Base-by-base conservation (phyloP, 2,113 vertebrate genomes). In the Catagonus wagneri region DNA sequence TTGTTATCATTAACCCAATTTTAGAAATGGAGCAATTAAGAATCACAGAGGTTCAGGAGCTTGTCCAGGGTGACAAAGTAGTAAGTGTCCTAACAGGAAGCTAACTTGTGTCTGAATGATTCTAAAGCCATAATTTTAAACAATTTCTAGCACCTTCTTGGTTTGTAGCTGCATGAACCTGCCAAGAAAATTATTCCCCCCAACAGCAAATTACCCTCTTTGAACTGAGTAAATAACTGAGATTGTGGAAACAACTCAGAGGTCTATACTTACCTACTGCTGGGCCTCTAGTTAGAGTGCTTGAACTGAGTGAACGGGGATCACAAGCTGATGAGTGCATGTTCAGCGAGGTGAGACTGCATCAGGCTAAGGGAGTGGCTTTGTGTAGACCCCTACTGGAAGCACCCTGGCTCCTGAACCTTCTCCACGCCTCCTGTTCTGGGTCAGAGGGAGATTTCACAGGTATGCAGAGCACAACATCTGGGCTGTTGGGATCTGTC, bases 141-240 rank as follows among this genome's bases (percentile, higher is more conserved):
- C 27, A 66, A 13, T 68, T 19, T 58, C 50, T 52, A 66, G 32
- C 34, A 92, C 14, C n/a, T 80, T 94, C 80, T 83, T 39, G 32
- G 54, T 81, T 72, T 63, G 44, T 58, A 32, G 29, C 75, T 92
- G 4, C 32, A 4, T 63, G 4, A 22, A 20, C 50, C 80, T 44
- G 32, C 60, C 78, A 65, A 93, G 88, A 90, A 90, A 90, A 87
- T 88, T 10, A 54, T 68, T 83, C 86, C 50, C 34, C 44, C 71
- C 9, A 17, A 86, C 50, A 89, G 12, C 39, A 63, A 94, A 86
- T 75, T 85, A 36, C 50, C 89, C 44, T 83, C 23, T 25, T 75
- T 91, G n/a, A 36, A 39, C 32, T 32, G 83, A 27, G 66, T 27
- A 69, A 83, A 71, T 36, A 76, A 29, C 60, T 12, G 36, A 89